Evolutionary conservation across 2,113 vertebrate species (phyloP).

Genomic region (Dicaeum eximium): DNA sequence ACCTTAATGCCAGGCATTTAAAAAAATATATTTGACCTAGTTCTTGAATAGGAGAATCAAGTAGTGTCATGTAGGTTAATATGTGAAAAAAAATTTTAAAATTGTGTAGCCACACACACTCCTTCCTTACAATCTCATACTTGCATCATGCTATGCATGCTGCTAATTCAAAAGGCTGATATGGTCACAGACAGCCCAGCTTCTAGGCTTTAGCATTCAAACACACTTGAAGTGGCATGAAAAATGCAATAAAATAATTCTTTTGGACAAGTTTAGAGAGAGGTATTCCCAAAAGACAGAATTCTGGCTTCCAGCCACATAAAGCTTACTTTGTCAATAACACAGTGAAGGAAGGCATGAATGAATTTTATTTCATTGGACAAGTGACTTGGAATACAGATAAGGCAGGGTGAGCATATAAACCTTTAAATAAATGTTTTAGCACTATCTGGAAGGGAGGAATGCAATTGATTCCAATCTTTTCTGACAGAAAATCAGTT

Average conservation of each 20-base stretch:
- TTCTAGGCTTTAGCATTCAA: slow-evolving; percentile 50
- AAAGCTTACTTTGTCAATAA: slow-evolving; percentile 85
- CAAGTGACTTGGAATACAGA: slow-evolving; percentile 83
- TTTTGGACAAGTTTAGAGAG: slow-evolving; percentile 74
- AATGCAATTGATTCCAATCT: slow-evolving; percentile 84
- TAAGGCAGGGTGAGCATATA: slow-evolving; percentile 82
- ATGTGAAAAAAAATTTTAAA: neutral
- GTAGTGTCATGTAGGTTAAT: neutral
- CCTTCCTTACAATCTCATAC: neutral
- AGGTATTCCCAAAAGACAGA: slow-evolving; percentile 79
- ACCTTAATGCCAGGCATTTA: neutral
- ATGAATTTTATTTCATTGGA: slow-evolving; percentile 87
- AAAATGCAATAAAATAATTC: slow-evolving; percentile 72
- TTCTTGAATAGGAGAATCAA: neutral
- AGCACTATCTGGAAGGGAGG: slow-evolving; percentile 77
- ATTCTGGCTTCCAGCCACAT: slow-evolving; percentile 79
- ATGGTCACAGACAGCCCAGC: neutral
- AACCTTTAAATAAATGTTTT: slow-evolving; percentile 87
- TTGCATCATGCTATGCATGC: neutral
- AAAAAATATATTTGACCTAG: neutral
- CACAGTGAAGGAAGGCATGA: slow-evolving; percentile 73
- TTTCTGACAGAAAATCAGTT: slow-evolving; percentile 92
- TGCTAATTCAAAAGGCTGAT: neutral
- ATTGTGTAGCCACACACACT: neutral
- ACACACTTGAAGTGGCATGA: slow-evolving; percentile 52